phyloP scores from a whole-genome alignment of 1,140 invertebrate species.

The Drosophila paulistorum region DNA sequence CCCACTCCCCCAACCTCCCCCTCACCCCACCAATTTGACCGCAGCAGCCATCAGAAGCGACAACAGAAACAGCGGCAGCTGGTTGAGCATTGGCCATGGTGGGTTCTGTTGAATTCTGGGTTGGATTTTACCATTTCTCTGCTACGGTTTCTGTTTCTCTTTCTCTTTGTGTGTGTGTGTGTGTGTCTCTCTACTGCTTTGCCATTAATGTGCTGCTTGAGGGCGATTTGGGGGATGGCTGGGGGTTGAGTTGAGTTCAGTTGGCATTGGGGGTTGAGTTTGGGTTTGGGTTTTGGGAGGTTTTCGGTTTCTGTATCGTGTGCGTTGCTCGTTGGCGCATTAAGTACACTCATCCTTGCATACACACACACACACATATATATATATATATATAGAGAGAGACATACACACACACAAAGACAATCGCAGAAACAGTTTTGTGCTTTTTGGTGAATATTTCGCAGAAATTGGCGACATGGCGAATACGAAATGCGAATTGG shows the following conservation, averaged over 20 bases:
- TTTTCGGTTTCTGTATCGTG: slow-evolving; percentile 59
- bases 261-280: slow-evolving; percentile 22
- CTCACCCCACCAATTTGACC: slow-evolving; percentile 18
- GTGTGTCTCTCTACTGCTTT: slow-evolving; percentile 38
- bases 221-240: slow-evolving; percentile 32
- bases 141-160: slow-evolving; percentile 28
- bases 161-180: slow-evolving; percentile 28
- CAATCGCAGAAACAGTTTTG: slow-evolving; percentile 59
- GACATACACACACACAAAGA: slow-evolving; percentile 36
- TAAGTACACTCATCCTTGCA: slow-evolving; percentile 56
- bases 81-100: slow-evolving; percentile 26
- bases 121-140: slow-evolving; percentile 25
- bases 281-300: slow-evolving; percentile 35
- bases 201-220: slow-evolving; percentile 73
- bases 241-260: slow-evolving; percentile 3
- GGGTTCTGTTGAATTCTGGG: neutral
- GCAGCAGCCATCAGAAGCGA: slow-evolving; percentile 21
- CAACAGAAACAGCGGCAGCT: slow-evolving; percentile 40
- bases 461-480: slow-evolving; percentile 69
- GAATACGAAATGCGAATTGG: slow-evolving; percentile 57
- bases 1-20: neutral
- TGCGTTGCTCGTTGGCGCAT: slow-evolving; percentile 74
- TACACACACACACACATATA: slow-evolving; percentile 30
- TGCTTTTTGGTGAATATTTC: slow-evolving; percentile 70
- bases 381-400: neutral